Base-by-base conservation (phyloP, 2,888 invertebrate genomes). In the Torymus auratus region DNA sequence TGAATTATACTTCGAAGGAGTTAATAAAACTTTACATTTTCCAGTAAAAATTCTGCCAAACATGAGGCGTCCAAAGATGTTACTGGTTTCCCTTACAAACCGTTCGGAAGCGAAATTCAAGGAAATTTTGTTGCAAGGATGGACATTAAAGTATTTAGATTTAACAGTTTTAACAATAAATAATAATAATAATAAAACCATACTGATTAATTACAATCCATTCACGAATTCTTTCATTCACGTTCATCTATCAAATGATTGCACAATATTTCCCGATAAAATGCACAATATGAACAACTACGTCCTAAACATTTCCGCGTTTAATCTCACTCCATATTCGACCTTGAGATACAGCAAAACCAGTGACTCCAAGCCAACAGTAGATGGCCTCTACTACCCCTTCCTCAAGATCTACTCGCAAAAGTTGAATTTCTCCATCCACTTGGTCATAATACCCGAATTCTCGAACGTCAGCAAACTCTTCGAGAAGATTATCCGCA, bases 261-360 rank as follows among this genome's bases (percentile, higher is more conserved):
- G 41, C n/a, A 3, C n/a, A 50, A 12, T 64, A 1, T 64, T 64
- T 64, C 64, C 64, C 15, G 64, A 64, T 10, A 64, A 64, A 28
- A 15, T 64, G 41, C n/a, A 7, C 11, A 64, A 64, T 12, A 41
- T 64, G 64, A 50, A 64, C n/a, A 11, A 50, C 4, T 64, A 64
- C 15, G 0, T 41, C 7, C 15, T 64, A 11, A 64, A 15, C 12
- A 15, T 41, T 12, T 28, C 64, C 1, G n/a, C 28, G 2, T 62
- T 28, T 11, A 0, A 41, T 11, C 64, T 41, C n/a, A 12, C 50
- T 10, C 64, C 64, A 7, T 64, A 64, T 60, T 17, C 15, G 7
- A 11, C 12, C 15, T 15, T 11, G 15, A 58, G 17, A 58, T 17
- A 10, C 5, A 11, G 5, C 3, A 61, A 61, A 4, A 61, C 41